Evolutionary conservation across 2,797 vertebrate genomes (phyloP).

Genomic region (Alfaro cultratus): DNA sequence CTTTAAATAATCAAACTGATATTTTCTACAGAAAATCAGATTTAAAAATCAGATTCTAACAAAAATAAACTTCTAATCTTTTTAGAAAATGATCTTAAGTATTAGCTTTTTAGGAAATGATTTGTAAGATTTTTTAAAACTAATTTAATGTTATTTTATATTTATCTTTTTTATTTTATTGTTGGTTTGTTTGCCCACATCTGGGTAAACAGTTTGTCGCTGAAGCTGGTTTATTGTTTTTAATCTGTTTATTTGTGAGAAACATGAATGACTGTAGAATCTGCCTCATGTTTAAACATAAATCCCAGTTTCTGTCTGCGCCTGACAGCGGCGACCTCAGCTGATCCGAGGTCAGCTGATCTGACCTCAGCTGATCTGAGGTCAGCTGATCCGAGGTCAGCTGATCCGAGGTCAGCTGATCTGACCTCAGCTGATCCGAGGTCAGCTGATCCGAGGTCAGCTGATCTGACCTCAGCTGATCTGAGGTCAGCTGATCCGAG

Average conservation of each 20-base stretch:
- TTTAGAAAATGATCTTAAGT: not conserved
- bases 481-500: not conserved
- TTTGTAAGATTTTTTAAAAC: not conserved
- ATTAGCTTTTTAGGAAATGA: not conserved
- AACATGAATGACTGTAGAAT: no score
- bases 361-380: slow-evolving; percentile 25
- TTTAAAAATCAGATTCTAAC: not conserved
- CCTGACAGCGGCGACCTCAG: no score
- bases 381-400: no score
- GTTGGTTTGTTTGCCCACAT: no score
- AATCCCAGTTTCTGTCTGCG: no score
- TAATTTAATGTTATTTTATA: not conserved
- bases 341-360: not conserved
- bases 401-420: slow-evolving; percentile 20
- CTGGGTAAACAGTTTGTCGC: no score
- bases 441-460: slow-evolving; percentile 19
- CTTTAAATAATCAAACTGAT: not conserved
- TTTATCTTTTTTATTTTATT: not conserved
- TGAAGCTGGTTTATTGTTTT: no score
- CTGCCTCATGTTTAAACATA: no score
- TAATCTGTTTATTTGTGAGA: no score
- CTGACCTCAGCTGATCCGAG: no score
- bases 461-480: no score
- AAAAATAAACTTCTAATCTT: not conserved
- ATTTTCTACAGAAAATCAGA: not conserved